These are phyloP conservation scores for Myiozetetes cayanensis DNA, from an alignment of 2,113 vertebrate genomes.

Conservation along the genomic window DNA sequence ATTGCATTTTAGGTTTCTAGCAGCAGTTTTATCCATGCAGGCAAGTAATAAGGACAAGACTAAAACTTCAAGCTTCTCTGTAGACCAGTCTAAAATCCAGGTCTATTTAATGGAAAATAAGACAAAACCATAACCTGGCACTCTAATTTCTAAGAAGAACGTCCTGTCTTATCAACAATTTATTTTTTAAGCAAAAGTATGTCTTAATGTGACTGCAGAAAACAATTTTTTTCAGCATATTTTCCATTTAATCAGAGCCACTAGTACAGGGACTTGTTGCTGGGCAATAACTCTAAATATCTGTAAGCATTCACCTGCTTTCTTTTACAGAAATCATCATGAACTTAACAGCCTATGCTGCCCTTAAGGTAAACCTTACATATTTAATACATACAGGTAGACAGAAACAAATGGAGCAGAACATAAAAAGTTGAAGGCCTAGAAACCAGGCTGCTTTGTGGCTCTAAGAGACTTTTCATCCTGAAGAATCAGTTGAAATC, in stretches of 20 bases:
- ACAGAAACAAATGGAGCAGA: background rate
- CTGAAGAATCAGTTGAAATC: background rate
- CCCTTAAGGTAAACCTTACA: background rate
- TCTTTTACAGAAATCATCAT: background rate
- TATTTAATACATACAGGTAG: background rate
- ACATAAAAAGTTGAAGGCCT: background rate
- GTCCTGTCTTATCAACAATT: background rate
- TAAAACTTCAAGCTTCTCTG: background rate
- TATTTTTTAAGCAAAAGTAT: background rate
- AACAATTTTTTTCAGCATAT: background rate
- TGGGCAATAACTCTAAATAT: background rate
- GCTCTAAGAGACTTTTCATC: background rate
- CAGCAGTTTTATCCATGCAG: background rate
- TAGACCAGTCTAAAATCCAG: background rate
- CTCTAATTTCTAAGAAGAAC: background rate
- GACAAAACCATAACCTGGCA: background rate
- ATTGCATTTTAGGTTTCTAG: background rate
- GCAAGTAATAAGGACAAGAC: background rate
- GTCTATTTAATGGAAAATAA: background rate
- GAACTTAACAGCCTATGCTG: background rate
- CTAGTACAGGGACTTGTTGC: background rate
- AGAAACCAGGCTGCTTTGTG: background rate
- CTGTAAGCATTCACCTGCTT: background rate
- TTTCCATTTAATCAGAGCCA: background rate
- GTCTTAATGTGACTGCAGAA: background rate